These are phyloP conservation scores for Lepus timidus DNA, from an alignment of 2,113 vertebrate genomes.

Conservation along the genomic window DNA sequence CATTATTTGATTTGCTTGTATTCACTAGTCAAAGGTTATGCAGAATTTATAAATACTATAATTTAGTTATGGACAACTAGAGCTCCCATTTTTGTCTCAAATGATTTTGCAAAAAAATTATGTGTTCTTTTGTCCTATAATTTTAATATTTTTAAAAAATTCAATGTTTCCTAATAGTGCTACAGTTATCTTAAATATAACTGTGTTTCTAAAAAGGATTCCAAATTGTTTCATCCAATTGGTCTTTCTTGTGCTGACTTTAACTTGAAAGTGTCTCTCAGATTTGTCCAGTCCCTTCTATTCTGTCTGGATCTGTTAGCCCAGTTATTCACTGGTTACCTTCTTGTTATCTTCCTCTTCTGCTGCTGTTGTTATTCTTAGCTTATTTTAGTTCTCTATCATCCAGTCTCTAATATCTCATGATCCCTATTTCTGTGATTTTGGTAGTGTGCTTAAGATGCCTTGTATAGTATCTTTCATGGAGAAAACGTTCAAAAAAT, in stretches of 20 bases:
- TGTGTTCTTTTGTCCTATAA: not conserved
- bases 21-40: constrained; percentile 37
- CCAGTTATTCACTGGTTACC: not conserved
- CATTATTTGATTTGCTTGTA: not conserved
- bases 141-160: constrained; percentile 30
- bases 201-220: not conserved
- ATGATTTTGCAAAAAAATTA: constrained; percentile 8
- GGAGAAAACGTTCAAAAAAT: constrained; percentile 10
- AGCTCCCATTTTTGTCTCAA: not conserved
- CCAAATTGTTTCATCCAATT: not conserved
- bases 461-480: not conserved
- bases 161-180: not conserved
- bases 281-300: not conserved
- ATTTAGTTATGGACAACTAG: not conserved
- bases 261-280: not conserved
- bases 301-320: not conserved
- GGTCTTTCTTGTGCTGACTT: not conserved
- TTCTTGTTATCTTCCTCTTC: not conserved
- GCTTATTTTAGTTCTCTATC: not conserved
- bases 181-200: not conserved
- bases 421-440: constrained; percentile 25
- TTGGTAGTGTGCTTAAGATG: not conserved
- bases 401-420: not conserved
- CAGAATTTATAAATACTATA: constrained; percentile 29
- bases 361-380: not conserved